Conservation (phyloP, 2,113 vertebrate species). For the Sinocyclocheilus anshuiensis region DNA sequence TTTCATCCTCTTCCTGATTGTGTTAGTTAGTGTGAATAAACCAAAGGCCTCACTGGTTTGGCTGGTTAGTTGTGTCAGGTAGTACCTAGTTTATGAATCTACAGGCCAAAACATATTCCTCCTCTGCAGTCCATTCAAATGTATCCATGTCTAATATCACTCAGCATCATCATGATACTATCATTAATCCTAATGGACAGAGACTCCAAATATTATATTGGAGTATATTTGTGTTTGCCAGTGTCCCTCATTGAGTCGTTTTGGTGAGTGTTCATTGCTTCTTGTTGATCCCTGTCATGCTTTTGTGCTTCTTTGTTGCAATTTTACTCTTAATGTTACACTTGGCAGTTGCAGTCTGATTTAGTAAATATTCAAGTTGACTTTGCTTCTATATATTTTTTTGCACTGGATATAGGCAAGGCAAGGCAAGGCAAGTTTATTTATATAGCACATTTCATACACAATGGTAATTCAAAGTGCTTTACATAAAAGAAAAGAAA, state of each 20-base stretch:
- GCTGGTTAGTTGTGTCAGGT: not conserved
- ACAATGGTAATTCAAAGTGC: too few relatives aligned
- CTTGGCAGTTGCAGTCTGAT: not conserved
- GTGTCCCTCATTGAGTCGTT: not conserved
- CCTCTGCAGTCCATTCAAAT: not conserved
- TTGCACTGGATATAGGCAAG: not conserved
- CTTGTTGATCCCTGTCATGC: not conserved
- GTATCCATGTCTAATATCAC: not conserved
- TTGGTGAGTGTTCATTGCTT: not conserved
- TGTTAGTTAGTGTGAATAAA: not conserved
- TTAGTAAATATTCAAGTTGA: not conserved
- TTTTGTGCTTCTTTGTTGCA: not conserved
- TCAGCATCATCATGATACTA: too few relatives aligned
- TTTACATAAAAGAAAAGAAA: too few relatives aligned
- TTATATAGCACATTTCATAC: too few relatives aligned
- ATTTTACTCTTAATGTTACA: not conserved
- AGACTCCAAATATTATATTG: not conserved
- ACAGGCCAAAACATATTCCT: not conserved
- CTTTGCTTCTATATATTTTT: not conserved
- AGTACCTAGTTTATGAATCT: not conserved
- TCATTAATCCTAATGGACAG: not conserved
- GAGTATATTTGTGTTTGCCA: not conserved
- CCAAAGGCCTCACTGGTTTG: too few relatives aligned
- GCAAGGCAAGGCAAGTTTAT: too few relatives aligned
- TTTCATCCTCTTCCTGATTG: not conserved